Percentiles rank a stretch among this genome's conserved stretches.
These are phyloP conservation scores for Drosophila mayaguana DNA, from an alignment of 2,888 invertebrate genomes.

Conservation along the genomic window DNA sequence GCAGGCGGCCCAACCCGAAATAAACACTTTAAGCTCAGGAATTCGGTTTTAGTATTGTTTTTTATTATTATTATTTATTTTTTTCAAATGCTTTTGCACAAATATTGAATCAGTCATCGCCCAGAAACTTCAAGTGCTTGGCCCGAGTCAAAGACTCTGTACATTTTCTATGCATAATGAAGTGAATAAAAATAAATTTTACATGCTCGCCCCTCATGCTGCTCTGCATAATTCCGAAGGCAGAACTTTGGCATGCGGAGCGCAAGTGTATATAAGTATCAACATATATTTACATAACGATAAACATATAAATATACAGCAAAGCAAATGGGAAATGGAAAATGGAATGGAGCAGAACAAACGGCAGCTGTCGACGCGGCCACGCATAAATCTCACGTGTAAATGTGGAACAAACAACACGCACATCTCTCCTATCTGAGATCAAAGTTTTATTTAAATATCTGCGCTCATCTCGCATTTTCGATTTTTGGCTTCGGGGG, in stretches of 20 bases:
- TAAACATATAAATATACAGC: conserved; percentile 70
- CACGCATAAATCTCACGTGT: conserved; percentile 77
- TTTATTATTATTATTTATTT: conserved; percentile 8
- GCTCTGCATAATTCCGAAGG: conserved; percentile 56
- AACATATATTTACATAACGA: conserved; percentile 49
- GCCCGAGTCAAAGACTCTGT: conserved; percentile 11
- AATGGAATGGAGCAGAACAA: conserved; percentile 17
- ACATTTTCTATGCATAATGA: conserved; percentile 27
- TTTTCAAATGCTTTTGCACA: conserved; percentile 28
- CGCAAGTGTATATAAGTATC: conserved; percentile 56
- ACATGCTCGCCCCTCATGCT: conserved; percentile 14
- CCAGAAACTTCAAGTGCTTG: conserved; percentile 25
- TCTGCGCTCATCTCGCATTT: conserved; percentile 33
- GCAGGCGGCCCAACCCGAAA: conserved; percentile 60
- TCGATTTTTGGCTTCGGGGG: conserved; percentile 18
- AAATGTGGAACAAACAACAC: conserved; percentile 71
- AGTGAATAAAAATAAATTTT: conserved; percentile 36
- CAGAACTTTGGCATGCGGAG: conserved; percentile 44
- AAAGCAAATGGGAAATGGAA: conserved; percentile 33
- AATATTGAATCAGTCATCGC: conserved; percentile 45
- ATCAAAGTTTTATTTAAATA: conserved; percentile 34
- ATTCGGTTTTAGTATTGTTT: conserved; percentile 33
- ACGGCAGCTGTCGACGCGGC: conserved; percentile 32
- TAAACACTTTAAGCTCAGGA: conserved; percentile 35
- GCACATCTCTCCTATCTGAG: conserved; percentile 24